These are phyloP conservation scores for Amphilophus citrinellus DNA, from an alignment of 2,113 vertebrate genomes.

Conservation along the genomic window DNA sequence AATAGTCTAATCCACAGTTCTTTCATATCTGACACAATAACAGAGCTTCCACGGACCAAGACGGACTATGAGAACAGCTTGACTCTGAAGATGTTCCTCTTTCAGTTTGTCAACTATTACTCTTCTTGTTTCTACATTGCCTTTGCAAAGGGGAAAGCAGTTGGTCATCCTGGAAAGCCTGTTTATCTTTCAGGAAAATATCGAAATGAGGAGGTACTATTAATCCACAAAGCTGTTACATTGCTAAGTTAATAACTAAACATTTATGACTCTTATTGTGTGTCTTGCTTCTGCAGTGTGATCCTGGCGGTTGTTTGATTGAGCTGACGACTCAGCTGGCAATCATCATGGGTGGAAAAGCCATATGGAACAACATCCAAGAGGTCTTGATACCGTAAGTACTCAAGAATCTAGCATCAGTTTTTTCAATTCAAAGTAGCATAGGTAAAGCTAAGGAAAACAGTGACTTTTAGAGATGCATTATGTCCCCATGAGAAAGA, in stretches of 20 bases:
- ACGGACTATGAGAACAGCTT: constrained; percentile 95
- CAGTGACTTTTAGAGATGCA: too few species aligned
- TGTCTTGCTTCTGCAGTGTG: constrained; percentile 85
- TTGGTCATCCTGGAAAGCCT: constrained; percentile 88
- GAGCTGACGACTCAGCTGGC: constrained; percentile 93
- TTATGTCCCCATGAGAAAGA: too few species aligned
- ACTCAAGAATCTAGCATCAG: background rate
- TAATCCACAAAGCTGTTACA: background rate
- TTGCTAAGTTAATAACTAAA: background rate
- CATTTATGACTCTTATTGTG: background rate
- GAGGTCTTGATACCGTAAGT: constrained; percentile 94
- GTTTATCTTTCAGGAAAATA: constrained; percentile 91
- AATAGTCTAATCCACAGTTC: background rate
- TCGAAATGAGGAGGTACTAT: constrained; percentile 91
- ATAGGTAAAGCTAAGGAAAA: too few species aligned
- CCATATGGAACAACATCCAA: constrained; percentile 96
- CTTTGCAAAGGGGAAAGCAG: constrained; percentile 93
- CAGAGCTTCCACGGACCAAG: constrained; percentile 93
- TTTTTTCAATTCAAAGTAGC: background rate
- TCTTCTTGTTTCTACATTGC: constrained; percentile 97
- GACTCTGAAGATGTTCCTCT: constrained; percentile 97
- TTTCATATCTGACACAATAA: background rate
- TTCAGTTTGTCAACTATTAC: constrained; percentile 97
- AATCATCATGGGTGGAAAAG: constrained; percentile 95
- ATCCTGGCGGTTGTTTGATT: constrained; percentile 92